Evolutionary conservation across 2,797 vertebrate genomes (phyloP).

Genomic region (Cryptoprocta ferox): DNA sequence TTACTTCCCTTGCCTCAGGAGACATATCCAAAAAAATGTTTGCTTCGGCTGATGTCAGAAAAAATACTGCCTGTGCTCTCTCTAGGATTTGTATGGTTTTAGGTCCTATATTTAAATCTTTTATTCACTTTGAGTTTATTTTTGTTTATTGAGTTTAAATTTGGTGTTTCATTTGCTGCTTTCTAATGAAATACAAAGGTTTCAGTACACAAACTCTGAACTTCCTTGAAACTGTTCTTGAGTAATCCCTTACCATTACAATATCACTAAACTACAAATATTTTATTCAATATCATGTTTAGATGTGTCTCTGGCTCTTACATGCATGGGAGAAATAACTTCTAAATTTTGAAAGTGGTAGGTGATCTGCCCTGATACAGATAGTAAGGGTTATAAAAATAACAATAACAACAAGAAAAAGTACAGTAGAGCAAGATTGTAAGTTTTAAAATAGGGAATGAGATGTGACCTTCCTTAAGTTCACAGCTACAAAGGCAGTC

Average conservation of each 20-base stretch:
- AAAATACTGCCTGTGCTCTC: not conserved
- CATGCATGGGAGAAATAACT: not conserved
- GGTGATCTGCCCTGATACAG: not conserved
- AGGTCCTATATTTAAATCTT: not conserved
- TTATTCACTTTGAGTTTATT: not conserved
- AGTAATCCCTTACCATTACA: not conserved
- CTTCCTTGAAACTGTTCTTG: not conserved
- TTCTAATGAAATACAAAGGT: not conserved
- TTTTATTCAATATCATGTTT: not conserved
- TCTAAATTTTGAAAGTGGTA: not conserved
- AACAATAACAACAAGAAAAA: not conserved
- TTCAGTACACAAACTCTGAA: not conserved
- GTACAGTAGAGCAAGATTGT: not conserved
- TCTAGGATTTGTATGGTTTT: not conserved
- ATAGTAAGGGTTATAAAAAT: not conserved
- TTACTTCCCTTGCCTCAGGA: not conserved
- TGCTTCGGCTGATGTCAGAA: not conserved
- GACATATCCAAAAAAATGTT: not conserved
- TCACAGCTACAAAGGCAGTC: not conserved
- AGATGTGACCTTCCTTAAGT: not conserved
- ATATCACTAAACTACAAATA: not conserved
- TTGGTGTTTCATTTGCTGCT: not conserved
- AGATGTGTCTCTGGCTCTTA: not conserved
- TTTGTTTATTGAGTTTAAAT: no score
- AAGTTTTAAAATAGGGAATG: not conserved